phyloP scores from a whole-genome alignment of 2,113 vertebrate species.

The Lophotis ruficrista region DNA sequence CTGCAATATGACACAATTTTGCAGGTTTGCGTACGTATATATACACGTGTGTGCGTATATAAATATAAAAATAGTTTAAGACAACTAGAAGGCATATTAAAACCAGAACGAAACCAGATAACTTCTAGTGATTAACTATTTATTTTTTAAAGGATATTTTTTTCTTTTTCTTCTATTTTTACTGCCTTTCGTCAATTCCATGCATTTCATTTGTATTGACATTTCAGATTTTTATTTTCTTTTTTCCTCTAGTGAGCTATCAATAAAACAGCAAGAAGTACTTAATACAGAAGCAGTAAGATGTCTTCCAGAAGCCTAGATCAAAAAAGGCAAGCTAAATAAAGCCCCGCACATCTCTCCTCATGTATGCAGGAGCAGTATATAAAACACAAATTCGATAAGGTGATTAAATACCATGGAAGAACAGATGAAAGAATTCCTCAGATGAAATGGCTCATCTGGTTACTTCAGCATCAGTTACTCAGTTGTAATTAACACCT shows the following conservation, averaged over 20 bases:
- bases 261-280: not conserved
- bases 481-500: slow-evolving; percentile 6
- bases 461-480: not conserved
- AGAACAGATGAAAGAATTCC: slow-evolving; percentile 12
- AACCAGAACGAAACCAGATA: not conserved
- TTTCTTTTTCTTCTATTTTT: not conserved
- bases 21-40: not conserved
- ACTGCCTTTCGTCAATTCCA: not conserved
- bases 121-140: not conserved
- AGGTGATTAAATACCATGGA: not conserved
- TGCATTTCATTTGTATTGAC: not conserved
- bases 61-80: not conserved
- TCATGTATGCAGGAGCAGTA: not conserved
- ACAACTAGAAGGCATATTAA: not conserved
- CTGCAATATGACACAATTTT: not conserved
- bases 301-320: not conserved
- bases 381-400: not conserved
- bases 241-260: not conserved
- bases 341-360: not conserved
- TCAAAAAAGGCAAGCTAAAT: not conserved
- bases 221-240: not conserved
- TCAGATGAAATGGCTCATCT: not conserved
- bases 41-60: rapidly evolving
- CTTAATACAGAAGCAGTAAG: not conserved
- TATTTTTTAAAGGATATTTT: not conserved